A percentile compares a stretch with the other conserved stretches of the same genome.
phyloP scores from a whole-genome alignment of 2,888 invertebrate species.

The Pasiphila rectangulata region DNA sequence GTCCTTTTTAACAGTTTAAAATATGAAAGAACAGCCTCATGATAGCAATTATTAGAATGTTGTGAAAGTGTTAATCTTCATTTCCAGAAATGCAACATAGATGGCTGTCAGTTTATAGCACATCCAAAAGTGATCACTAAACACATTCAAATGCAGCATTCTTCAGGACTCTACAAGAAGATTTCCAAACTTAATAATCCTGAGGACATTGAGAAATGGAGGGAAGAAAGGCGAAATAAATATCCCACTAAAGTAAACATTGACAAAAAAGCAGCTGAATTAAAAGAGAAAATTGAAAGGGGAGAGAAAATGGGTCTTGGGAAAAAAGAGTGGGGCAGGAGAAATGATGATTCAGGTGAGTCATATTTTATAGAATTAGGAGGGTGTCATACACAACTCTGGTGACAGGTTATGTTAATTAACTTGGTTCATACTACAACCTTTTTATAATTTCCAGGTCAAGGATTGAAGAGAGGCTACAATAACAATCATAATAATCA shows the following conservation, averaged over 20 bases:
- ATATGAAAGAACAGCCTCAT: no score
- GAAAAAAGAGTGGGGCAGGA: constrained; percentile 15
- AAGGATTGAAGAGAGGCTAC: constrained; percentile 34
- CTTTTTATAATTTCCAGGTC: constrained; percentile 15
- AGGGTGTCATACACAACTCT: no score
- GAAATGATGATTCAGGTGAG: constrained; percentile 1
- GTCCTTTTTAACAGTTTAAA: no score
- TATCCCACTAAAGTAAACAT: constrained; percentile 88
- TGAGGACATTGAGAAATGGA: constrained; percentile 92
- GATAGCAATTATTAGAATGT: not conserved
- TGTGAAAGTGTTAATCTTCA: not conserved
- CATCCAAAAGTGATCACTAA: constrained; percentile 89
- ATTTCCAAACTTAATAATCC: constrained; percentile 87
- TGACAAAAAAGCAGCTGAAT: constrained; percentile 82
- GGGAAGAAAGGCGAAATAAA: constrained; percentile 88
- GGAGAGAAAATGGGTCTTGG: constrained; percentile 86
- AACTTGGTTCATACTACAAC: not conserved
- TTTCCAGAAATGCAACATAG: constrained; percentile 85
- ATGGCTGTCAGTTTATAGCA: constrained; percentile 89
- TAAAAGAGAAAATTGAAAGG: constrained; percentile 84
- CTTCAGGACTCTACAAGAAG: constrained; percentile 89
- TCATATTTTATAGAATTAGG: not conserved
- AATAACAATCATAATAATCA: constrained; percentile 31
- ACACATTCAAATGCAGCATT: constrained; percentile 91
- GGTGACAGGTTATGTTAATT: no score